Evolutionary conservation across 2,797 vertebrate genomes (phyloP), one percentile per base, ranked within the genome.

Genomic region (Pyrocephalus nanus): DNA sequence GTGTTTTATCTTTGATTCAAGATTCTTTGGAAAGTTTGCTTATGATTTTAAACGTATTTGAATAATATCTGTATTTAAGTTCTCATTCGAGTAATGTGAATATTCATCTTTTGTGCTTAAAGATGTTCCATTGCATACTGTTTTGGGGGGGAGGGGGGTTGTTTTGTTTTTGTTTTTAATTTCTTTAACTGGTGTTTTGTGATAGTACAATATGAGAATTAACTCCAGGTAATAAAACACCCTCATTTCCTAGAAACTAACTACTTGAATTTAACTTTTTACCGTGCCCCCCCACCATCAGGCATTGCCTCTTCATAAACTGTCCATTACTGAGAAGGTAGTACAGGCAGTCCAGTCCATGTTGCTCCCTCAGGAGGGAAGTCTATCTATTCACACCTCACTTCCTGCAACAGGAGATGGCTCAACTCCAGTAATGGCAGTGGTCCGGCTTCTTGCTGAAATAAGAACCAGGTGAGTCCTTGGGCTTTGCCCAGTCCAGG

Each of bases 341-440:
- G 99, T 99, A 86, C 99, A 99, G 97, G 99, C 99, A 55, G 99
- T 99, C 97, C 99, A 99, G 98, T 99, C 99, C 97, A 99, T 99
- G 99, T 98, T 99, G 97, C 98, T 99, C 89, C 99, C 99, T 98
- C 99, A 99, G 97, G 99, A 99, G 98, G 99, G 99, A 97, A 99
- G 99, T 97, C 99, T 99, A 90, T 99, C 99, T 96, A 99, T 99
- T 98, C 99, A 99, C 97, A 99, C 99, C 48, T 99, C 99, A 72
- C 98, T 99, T 91, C 99, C 99, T 96, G 99, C 99, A 95, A 98
- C 99, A 94, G 99, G 99, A 97, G 99, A 99, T 93, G 99, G 99
- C 89, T 99, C 99, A 95, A 99, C 99, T 95, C 99, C 99, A 42
- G 99, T 99, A 92, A 99, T 99, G 99, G 99, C 99, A 93, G 99